phyloP scores from a whole-genome alignment of 1,140 invertebrate species.

The silkworm (Bombyx mori) region ASM3026992v2 NC_085111.1:8820501-8821000 shows the following conservation, averaged over 20 bases:
- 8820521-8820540: too few species aligned
- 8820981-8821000: too few species aligned
- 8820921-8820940: too few species aligned
- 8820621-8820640: conserved; percentile 22
- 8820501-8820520: too few species aligned
- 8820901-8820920: too few species aligned
- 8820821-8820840: conserved; percentile 3
- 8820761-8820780: conserved; percentile 15
- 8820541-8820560: not conserved
- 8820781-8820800: not conserved
- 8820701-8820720: conserved; percentile 51
- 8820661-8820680: conserved; percentile 45
- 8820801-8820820: not conserved
- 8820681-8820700: conserved; percentile 34
- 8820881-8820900: not conserved
- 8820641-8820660: conserved; percentile 47
- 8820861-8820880: not conserved
- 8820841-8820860: not conserved
- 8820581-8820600: conserved; percentile 18
- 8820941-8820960: too few species aligned
- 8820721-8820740: conserved; percentile 40
- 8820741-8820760: conserved; percentile 26
- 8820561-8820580: not conserved
- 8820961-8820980: too few species aligned
- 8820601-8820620: conserved; percentile 30